Evolutionary conservation across 2,113 vertebrate species (phyloP), one percentile per base, ranked within the genome.

Genomic region (Callospermophilus lateralis): DNA sequence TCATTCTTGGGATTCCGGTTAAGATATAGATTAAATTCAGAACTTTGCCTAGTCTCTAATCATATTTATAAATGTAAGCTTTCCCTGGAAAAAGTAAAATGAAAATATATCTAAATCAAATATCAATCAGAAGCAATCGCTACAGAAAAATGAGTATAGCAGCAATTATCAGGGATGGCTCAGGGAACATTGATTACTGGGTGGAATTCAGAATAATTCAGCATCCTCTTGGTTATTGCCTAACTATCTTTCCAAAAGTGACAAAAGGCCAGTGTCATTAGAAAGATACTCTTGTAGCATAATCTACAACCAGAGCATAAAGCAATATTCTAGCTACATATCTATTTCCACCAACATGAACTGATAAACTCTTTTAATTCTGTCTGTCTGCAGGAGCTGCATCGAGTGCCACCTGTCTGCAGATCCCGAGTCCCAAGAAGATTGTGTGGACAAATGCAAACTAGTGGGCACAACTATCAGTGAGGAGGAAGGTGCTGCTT

Each of bases 371-470:
- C 86, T 96, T 55, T 97, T 98, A 97, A 96, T 98, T 96, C 90
- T 97, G 96, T 98, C 95, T n/a, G 9, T 98, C 95, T n/a, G 9
- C 98, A 99, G 99, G 98, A 98, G 97, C 98, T 99, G 99, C 97
- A 98, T 99, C 81, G 99, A 99, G 98, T 99, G 99, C 98, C 98
- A 99, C 97, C 98, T 99, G 92, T 99, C 99, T 98, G 98, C 98
- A 0, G 92, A 99, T 20, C 98, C 98, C 37, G 97, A 97, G 93
- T 81, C 98, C 78, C 79, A 0, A 6, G 98, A 98, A 98, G 97
- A 98, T 80, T 99, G 99, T 97, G 95, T 95, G 85, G 98, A 99
- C 81, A 99, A 98, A 98, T 99, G 99, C 98, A 99, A 98, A 95
- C 58, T 98, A 93, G 97, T 98, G 39, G 99, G 99, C 97, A 98